Conservation (phyloP, 2,113 vertebrate genomes). For the Callaeas wilsoni region DNA sequence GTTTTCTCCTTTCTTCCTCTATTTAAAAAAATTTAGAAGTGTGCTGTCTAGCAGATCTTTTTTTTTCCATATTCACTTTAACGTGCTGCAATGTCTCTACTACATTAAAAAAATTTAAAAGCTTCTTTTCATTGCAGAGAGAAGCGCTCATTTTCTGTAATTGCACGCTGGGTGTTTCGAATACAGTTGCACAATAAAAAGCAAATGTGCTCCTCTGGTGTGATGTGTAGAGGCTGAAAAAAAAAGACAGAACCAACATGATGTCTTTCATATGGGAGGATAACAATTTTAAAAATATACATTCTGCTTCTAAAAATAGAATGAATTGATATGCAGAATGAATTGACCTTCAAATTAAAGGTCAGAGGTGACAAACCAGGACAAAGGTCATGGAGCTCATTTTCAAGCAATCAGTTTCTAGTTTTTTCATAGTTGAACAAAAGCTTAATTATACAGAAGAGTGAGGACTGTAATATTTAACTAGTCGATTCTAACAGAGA, state of each 20-base stretch:
- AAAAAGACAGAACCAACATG: background rate
- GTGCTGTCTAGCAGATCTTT: background rate
- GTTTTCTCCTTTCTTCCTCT: background rate
- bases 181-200: background rate
- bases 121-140: background rate
- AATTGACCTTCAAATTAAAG: slow-evolving; percentile 75
- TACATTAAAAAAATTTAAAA: background rate
- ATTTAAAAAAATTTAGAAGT: background rate
- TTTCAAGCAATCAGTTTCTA: slow-evolving; percentile 75
- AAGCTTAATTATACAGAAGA: slow-evolving; percentile 74
- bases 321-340: slow-evolving; percentile 64
- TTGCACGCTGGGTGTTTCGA: background rate
- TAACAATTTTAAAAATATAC: slow-evolving; percentile 13
- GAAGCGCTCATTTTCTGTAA: slow-evolving; percentile 10
- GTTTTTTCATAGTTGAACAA: slow-evolving; percentile 72
- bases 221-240: background rate
- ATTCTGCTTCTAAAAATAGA: slow-evolving; percentile 74
- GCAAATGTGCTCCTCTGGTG: background rate
- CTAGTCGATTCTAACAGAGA: slow-evolving; percentile 5
- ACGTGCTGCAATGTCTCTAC: background rate
- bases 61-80: background rate
- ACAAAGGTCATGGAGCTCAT: slow-evolving; percentile 76
- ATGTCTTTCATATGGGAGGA: background rate
- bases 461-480: slow-evolving; percentile 50
- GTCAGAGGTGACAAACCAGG: slow-evolving; percentile 77